A percentile compares a stretch with the other conserved stretches of the same genome.
Conservation (phyloP, 2,797 vertebrate genomes). For the Chelmon rostratus region DNA sequence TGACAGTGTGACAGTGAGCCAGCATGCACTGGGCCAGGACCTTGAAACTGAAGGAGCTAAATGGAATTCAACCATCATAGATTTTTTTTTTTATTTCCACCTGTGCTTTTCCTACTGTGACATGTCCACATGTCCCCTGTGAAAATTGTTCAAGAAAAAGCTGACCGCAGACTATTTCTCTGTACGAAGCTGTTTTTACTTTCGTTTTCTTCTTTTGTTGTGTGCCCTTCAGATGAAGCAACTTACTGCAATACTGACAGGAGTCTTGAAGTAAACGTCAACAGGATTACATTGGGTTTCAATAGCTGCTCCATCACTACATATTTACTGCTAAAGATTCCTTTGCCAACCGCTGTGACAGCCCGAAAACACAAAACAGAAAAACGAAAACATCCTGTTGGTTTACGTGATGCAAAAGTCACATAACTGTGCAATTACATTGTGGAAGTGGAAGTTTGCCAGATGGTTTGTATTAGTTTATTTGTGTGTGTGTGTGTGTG, state of each 20-base stretch:
- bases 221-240: constrained; percentile 42
- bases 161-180: not conserved
- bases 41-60: constrained; percentile 9
- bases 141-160: not conserved
- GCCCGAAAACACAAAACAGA: constrained; percentile 1
- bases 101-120: not conserved
- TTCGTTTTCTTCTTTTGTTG: not conserved
- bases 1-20: not conserved
- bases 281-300: constrained; percentile 40
- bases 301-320: constrained; percentile 13
- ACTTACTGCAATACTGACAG: constrained; percentile 35
- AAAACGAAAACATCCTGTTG: constrained; percentile 22
- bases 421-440: constrained; percentile 21
- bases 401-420: constrained; percentile 38
- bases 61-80: constrained; percentile 2
- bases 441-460: constrained; percentile 39
- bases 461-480: constrained; percentile 57
- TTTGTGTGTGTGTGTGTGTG: constrained; percentile 11
- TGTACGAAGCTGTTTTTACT: constrained; percentile 6
- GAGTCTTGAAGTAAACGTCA: constrained; percentile 26
- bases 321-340: constrained; percentile 30
- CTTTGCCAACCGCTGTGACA: constrained; percentile 45
- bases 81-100: constrained; percentile 1
- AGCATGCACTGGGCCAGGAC: not conserved
- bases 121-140: not conserved